These are phyloP conservation scores for Muntiacus reevesi DNA, from an alignment of 2,113 vertebrate genomes.

Conservation along the genomic window DNA sequence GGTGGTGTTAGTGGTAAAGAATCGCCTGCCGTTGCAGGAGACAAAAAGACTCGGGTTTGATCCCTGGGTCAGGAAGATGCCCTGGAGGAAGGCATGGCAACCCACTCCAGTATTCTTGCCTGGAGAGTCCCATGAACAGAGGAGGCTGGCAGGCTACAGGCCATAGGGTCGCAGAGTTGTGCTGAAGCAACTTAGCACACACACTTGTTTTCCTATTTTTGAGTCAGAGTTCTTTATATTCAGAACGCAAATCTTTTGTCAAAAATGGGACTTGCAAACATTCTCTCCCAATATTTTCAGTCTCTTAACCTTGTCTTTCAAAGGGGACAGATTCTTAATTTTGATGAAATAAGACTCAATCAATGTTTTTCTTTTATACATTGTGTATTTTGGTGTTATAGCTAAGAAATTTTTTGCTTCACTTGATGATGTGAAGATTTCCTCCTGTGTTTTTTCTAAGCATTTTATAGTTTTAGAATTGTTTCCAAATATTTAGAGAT, in stretches of 20 bases:
- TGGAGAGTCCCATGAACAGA: not conserved
- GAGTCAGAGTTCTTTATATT: not conserved
- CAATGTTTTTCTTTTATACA: not conserved
- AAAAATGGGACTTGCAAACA: not conserved
- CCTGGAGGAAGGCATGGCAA: not conserved
- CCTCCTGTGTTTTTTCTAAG: not conserved
- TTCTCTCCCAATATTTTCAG: not conserved
- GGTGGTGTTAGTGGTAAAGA: not conserved
- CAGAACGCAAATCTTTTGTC: not conserved
- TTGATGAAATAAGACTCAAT: not conserved
- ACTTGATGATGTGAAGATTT: not conserved
- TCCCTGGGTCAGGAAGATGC: not conserved
- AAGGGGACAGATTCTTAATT: not conserved
- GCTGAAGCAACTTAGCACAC: not conserved
- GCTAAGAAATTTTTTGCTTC: not conserved
- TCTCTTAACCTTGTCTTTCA: not conserved
- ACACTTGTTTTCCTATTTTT: not conserved
- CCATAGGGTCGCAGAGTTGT: accelerated
- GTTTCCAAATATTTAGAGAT: not conserved
- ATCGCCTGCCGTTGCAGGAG: accelerated
- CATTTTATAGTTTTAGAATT: not conserved
- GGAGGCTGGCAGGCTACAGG: not conserved
- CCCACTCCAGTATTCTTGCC: not conserved
- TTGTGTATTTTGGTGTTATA: not conserved
- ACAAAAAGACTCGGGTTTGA: not conserved